These are phyloP conservation scores for Antigone vipio DNA, from an alignment of 2,113 vertebrate species.

Conservation along the genomic window DNA sequence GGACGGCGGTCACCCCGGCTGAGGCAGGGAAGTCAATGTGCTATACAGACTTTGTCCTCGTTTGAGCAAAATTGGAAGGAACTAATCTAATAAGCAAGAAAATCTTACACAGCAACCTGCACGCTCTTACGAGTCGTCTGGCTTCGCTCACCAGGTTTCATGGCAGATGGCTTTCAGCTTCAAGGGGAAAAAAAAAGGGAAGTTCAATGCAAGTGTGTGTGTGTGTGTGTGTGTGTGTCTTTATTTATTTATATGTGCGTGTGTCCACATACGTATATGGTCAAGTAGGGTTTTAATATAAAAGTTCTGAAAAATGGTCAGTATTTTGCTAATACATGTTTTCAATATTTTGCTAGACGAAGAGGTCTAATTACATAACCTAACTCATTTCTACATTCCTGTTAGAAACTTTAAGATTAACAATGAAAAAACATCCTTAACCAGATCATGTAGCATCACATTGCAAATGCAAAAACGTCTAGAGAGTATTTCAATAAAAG, in stretches of 20 bases:
- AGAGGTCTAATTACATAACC: neutral
- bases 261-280: fast-evolving
- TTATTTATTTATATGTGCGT: fast-evolving
- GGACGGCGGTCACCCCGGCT: fast-evolving
- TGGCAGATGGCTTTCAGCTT: neutral
- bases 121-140: fast-evolving
- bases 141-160: neutral
- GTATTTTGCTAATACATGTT: neutral
- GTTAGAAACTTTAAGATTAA: neutral
- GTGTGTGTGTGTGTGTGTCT: no score
- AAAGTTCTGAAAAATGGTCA: neutral
- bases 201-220: no score
- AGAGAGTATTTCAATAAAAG: neutral
- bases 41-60: fast-evolving
- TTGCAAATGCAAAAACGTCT: neutral
- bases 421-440: neutral
- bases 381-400: neutral
- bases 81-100: fast-evolving
- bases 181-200: neutral
- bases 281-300: neutral
- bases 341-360: neutral
- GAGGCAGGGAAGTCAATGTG: neutral
- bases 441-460: neutral
- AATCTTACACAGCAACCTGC: neutral
- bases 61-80: fast-evolving